Evolutionary conservation across 2,888 invertebrate genomes (phyloP).

Genomic region (Lymantria monacha): DNA sequence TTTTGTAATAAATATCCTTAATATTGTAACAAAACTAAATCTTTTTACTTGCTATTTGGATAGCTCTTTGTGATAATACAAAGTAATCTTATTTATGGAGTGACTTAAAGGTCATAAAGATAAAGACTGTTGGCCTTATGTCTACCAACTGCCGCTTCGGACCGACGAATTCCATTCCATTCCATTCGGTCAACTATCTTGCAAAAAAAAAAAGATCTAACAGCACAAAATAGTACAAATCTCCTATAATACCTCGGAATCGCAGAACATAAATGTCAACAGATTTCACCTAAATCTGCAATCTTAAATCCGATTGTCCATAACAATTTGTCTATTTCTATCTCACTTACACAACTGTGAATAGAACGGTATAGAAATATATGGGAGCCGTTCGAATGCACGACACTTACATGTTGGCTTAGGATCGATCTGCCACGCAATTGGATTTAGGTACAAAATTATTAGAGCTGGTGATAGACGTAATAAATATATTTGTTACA

Average conservation of each 20-base stretch:
- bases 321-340: slow-evolving; percentile 10
- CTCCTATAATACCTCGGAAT: neutral
- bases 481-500: neutral
- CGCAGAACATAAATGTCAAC: slow-evolving; percentile 14
- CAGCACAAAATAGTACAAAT: neutral
- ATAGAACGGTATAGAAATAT: slow-evolving; percentile 5
- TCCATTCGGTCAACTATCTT: no score
- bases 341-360: slow-evolving; percentile 4
- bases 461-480: neutral
- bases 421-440: slow-evolving; percentile 21
- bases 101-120: no score
- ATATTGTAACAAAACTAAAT: no score
- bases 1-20: no score
- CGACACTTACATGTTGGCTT: slow-evolving; percentile 17
- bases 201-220: no score
- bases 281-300: slow-evolving; percentile 15
- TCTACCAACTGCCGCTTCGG: no score
- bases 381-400: slow-evolving; percentile 6
- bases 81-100: no score
- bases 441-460: slow-evolving; percentile 12
- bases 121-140: no score
- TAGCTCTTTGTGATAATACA: no score
- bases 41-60: no score
- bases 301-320: slow-evolving; percentile 14
- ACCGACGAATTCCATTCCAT: no score